Conservation (phyloP, 2,888 invertebrate species). For the Folsomia manolachei region DNA sequence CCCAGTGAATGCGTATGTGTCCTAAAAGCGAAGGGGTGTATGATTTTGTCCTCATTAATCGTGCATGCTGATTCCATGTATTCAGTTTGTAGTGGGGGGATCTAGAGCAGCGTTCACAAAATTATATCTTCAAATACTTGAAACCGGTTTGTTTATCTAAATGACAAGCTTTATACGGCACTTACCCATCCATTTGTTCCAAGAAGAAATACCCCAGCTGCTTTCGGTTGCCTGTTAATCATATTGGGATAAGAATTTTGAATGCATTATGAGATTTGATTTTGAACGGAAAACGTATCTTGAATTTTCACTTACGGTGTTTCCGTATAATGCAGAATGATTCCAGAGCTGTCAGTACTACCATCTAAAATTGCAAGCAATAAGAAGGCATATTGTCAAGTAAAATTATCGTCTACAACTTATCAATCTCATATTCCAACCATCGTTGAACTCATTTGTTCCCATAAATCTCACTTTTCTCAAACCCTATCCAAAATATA, state of each 20-base stretch:
- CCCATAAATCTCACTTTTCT: too few species aligned
- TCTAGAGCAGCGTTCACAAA: too few species aligned
- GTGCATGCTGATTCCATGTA: slow-evolving; percentile 90
- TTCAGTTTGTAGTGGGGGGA: slow-evolving; percentile 67
- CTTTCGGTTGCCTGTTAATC: slow-evolving; percentile 68
- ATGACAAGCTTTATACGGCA: too few species aligned
- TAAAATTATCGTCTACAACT: too few species aligned
- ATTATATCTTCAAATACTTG: too few species aligned
- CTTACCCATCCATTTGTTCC: slow-evolving; percentile 80
- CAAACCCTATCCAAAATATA: too few species aligned
- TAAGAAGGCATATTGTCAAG: too few species aligned
- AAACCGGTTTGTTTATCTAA: too few species aligned
- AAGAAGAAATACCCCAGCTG: slow-evolving; percentile 86
- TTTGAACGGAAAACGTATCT: too few species aligned
- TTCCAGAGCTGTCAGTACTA: slow-evolving; percentile 78
- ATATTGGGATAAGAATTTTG: background rate
- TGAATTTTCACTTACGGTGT: slow-evolving; percentile 64
- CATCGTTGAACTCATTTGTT: too few species aligned
- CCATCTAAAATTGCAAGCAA: slow-evolving; percentile 72
- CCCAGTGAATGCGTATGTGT: slow-evolving; percentile 91
- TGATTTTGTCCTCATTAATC: slow-evolving; percentile 72
- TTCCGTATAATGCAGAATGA: slow-evolving; percentile 74
- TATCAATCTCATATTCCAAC: too few species aligned
- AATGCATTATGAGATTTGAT: background rate
- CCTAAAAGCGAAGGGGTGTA: slow-evolving; percentile 93